Percentiles rank a stretch among this genome's conserved stretches.
phyloP scores from a whole-genome alignment of 1,140 invertebrate species.

The Caerostris extrusa region DNA sequence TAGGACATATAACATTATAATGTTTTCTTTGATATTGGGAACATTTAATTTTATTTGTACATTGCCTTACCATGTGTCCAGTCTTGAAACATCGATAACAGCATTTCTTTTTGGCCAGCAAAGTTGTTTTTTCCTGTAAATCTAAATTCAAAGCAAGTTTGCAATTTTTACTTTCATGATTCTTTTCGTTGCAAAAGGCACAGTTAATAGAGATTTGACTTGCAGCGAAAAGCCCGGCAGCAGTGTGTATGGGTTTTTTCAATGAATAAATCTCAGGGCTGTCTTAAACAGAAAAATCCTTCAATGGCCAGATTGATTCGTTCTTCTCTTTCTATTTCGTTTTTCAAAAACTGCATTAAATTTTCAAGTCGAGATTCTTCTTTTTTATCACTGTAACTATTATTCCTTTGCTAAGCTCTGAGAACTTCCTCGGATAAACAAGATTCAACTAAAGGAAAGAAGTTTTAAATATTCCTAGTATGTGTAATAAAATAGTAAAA shows the following conservation, averaged over 20 bases:
- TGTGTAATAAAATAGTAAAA: too few species aligned
- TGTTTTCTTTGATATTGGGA: background rate
- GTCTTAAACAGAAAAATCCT: slow-evolving; percentile 12
- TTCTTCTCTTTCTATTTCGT: slow-evolving; percentile 32
- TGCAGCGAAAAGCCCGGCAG: background rate
- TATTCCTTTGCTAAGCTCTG: slow-evolving; percentile 28
- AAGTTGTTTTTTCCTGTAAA: slow-evolving; percentile 40
- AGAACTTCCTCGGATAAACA: slow-evolving; percentile 29
- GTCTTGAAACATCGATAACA: background rate
- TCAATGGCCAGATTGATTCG: background rate
- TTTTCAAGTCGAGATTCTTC: background rate
- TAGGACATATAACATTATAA: background rate
- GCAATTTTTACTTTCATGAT: too few species aligned
- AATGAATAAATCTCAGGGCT: background rate
- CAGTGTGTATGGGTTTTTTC: background rate
- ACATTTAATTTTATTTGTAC: slow-evolving; percentile 1
- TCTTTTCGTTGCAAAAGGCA: background rate
- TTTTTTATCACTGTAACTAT: background rate
- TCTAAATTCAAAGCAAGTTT: background rate
- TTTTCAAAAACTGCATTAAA: slow-evolving; percentile 50
- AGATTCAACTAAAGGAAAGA: slow-evolving; percentile 79
- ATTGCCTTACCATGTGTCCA: background rate
- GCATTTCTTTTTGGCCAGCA: background rate
- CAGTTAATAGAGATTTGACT: background rate
- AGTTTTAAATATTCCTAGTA: too few species aligned